Base-by-base conservation (phyloP, 2,888 invertebrate genomes). In the Hemithea aestivaria region DNA sequence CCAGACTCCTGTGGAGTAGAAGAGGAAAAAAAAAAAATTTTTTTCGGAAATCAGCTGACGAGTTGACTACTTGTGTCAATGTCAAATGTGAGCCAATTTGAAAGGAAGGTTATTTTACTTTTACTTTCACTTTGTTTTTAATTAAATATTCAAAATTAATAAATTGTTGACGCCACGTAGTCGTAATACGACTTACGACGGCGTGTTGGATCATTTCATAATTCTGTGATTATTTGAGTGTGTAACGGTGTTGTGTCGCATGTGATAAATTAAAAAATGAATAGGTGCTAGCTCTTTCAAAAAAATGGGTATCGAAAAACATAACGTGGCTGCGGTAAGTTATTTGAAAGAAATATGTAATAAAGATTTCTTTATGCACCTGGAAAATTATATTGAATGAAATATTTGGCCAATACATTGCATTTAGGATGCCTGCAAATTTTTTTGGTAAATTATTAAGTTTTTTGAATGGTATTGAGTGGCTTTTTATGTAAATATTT, bases 231-330 rank as follows among this genome's bases (percentile, higher is more conserved):
- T n/a, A n/a, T n/a, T n/a, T 8, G 6, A 8, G 7, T 6, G 12
- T 7, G 11, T 11, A 7, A 11, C 3, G 1, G 6, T 29, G 10
- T 7, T 2, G 1, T n/a, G 20, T 9, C 12, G 9, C 16, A 4
- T 26, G 8, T 23, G 8, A 11, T 12, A 27, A n/a, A 23, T 1
- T 12, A 40, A 26, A 31, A 30, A 31, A 40, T 40, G 40, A 35
- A 28, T n/a, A 8, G 28, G 2, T 36, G 36, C 9, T 26, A 3
- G 5, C 7, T 24, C 3, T 21, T 20, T 6, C n/a, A n/a, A 1
- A 28, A 73, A 51, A 55, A 81, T 81, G 81, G 80, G 80, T 27
- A 69, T 79, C 71, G 79, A 79, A 46, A 77, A 73, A 51, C 53
- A 60, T 48, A 60, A 51, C 20, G 32, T 51, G 7, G 57, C 43